phyloP scores from a whole-genome alignment of 2,888 invertebrate genomes.

The Synergus umbraculus region DNA sequence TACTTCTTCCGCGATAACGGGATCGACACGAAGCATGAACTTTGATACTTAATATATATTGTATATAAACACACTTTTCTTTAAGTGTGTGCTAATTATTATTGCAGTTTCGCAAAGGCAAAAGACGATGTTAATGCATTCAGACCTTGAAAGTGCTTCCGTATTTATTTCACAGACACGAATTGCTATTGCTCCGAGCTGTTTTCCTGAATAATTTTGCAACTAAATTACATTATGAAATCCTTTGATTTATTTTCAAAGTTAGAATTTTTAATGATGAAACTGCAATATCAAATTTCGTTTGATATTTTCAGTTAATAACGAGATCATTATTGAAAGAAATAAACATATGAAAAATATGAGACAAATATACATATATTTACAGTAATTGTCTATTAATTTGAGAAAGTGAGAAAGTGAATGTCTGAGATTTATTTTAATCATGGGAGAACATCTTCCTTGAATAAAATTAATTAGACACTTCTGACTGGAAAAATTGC shows the following conservation, averaged over 20 bases:
- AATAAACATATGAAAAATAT: background rate
- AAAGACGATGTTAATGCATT: constrained; percentile 28
- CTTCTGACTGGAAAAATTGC: background rate
- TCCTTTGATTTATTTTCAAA: background rate
- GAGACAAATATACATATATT: background rate
- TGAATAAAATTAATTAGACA: background rate
- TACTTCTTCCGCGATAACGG: constrained; percentile 37
- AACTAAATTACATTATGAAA: background rate
- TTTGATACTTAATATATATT: constrained; percentile 30
- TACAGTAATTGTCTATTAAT: background rate
- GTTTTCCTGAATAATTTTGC: constrained; percentile 3
- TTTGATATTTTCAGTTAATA: background rate
- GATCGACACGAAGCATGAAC: constrained; percentile 26
- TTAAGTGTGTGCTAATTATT: constrained; percentile 15
- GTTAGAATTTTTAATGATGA: background rate
- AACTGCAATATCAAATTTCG: background rate
- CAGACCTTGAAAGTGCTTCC: constrained; percentile 37
- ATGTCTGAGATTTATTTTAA: background rate
- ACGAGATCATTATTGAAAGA: background rate
- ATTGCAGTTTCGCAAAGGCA: constrained; percentile 23
- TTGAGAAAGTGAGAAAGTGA: background rate
- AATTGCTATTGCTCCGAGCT: background rate
- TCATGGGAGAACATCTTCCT: background rate
- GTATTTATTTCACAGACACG: constrained; percentile 23
- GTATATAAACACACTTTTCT: background rate